Evolutionary conservation across 2,888 invertebrate species (phyloP), one percentile per base, ranked within the genome.

Genomic region (Campaea margaritaria): DNA sequence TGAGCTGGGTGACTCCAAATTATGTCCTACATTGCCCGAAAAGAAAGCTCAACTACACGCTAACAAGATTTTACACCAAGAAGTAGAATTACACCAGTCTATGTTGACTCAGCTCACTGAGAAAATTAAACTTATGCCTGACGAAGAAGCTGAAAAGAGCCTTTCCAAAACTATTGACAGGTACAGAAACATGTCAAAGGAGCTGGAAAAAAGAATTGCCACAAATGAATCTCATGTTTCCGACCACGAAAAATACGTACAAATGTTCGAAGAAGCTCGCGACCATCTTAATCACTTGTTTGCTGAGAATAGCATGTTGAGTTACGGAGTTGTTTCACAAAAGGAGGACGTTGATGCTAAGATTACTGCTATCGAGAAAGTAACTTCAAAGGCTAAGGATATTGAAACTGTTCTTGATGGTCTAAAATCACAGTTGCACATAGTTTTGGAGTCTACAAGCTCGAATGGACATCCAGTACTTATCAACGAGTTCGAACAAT

Each of bases 41-140:
- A 99, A 99, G 89, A 98, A 98, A 87, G 94, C 96, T 21, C 96
- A 96, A 38, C 89, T 98, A 1, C 97, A 98, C 74, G 94, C 95
- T 43, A 96, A 96, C 74, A 96, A 96, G 82, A 94, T 95, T 0
- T 93, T 97, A 41, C 93, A 96, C 36, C 97, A 98, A 88, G 98
- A 98, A 82, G 96, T 98, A 9, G 95, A 94, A 43, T 93, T 97
- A 42, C 97, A 98, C 78, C 96, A 96, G 76, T 96, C 95, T 59
- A 96, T 98, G 69, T 87, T 99, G 27, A 95, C 96, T 67, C 97
- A 97, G 74, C 86, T 99, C 5, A 95, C 96, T 69, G 97, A 97
- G 13, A 97, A 97, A 84, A 95, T 97, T 0, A 95, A 95, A 36
- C 93, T 95, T 9, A 93, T 98, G 65, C 95, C 95, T 0, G 97